Percentiles rank a stretch among this genome's conserved stretches.
These are phyloP conservation scores for Etheostoma perlongum DNA, from an alignment of 2,797 vertebrate genomes.

Conservation along the genomic window DNA sequence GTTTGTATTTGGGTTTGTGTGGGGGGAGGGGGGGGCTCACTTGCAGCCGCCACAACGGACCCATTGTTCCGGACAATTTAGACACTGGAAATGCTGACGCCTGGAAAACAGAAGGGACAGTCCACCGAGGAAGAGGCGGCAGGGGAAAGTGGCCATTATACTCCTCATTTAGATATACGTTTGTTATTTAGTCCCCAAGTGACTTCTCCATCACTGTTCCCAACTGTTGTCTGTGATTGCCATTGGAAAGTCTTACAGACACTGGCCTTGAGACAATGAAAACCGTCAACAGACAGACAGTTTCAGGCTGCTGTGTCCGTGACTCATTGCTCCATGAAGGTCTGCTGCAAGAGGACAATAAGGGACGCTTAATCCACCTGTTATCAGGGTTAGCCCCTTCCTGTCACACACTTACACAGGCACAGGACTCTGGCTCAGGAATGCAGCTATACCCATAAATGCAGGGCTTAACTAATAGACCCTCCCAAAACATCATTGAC, in stretches of 20 bases:
- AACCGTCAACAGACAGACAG: slow-evolving; percentile 52
- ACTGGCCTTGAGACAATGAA: slow-evolving; percentile 53
- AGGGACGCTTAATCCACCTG: slow-evolving; percentile 81
- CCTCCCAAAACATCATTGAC: slow-evolving; percentile 60
- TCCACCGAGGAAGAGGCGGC: slow-evolving; percentile 44
- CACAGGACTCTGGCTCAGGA: slow-evolving; percentile 63
- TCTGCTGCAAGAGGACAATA: slow-evolving; percentile 64
- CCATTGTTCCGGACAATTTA: slow-evolving; percentile 72
- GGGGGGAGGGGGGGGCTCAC: slow-evolving; percentile 61
- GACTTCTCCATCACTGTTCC: slow-evolving; percentile 34
- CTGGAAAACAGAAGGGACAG: slow-evolving; percentile 57
- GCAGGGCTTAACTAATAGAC: slow-evolving; percentile 69
- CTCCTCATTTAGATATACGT: slow-evolving; percentile 3
- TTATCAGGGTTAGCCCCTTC: slow-evolving; percentile 73
- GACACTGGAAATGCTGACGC: slow-evolving; percentile 75
- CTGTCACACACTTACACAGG: slow-evolving; percentile 63
- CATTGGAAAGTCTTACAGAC: slow-evolving; percentile 53
- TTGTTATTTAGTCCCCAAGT: slow-evolving; percentile 16
- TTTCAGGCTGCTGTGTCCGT: slow-evolving; percentile 52
- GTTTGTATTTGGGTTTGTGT: slow-evolving; percentile 79
- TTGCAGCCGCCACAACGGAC: slow-evolving; percentile 66
- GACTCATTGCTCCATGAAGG: slow-evolving; percentile 57
- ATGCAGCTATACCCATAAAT: slow-evolving; percentile 71
- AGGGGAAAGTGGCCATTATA: slow-evolving; percentile 48
- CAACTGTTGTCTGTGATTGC: slow-evolving; percentile 25